Evolutionary conservation across 2,113 vertebrate species (phyloP), one percentile per base, ranked within the genome.

Genomic region (Phainopepla nitens): DNA sequence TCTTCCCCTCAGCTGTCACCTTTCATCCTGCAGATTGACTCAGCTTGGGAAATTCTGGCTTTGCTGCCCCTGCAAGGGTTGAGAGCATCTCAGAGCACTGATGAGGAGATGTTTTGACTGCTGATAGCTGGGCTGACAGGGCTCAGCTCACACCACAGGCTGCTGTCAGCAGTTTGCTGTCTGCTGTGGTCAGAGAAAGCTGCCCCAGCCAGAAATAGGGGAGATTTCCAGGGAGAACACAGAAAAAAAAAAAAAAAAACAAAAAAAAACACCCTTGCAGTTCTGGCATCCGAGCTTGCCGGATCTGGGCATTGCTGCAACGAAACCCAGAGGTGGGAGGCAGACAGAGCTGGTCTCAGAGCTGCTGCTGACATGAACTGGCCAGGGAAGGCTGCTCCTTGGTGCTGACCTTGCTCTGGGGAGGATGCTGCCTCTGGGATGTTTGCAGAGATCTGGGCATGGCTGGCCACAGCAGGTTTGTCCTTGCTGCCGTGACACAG

Each of bases 401-500:
- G 3, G 36, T 57, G 41, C 54, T 89, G 85, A 73, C 58, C 29
- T 62, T 72, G 58, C 31, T 54, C 50, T 54, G 0, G 1, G 35
- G 27, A 39, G 49, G 57, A 16, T 0, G 2, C 25, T 76, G 53
- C 16, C n/a, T 28, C 41, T 4, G 41, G 50, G 35, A 16, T 10
- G 17, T n/a, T 64, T 66, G 39, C 42, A 47, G 2, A 4, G n/a
- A 27, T 27, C 61, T 10, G 23, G 44, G 29, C 16, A 44, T 1
- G 19, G 54, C 16, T 69, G 49, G 11, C 73, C 45, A 10, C 2
- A 1, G 44, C 18, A 3, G 25, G 9, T 17, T 60, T 85, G 57
- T 36, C 66, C 36, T 45, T 15, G 0, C 7, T 88, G 57, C 44
- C 0, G 0, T 60, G 50, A 29, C 41, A 18, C 0, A 1, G 41